Evolutionary conservation across 2,888 invertebrate genomes (phyloP).

Genomic region (Gymnosoma rotundatum): DNA sequence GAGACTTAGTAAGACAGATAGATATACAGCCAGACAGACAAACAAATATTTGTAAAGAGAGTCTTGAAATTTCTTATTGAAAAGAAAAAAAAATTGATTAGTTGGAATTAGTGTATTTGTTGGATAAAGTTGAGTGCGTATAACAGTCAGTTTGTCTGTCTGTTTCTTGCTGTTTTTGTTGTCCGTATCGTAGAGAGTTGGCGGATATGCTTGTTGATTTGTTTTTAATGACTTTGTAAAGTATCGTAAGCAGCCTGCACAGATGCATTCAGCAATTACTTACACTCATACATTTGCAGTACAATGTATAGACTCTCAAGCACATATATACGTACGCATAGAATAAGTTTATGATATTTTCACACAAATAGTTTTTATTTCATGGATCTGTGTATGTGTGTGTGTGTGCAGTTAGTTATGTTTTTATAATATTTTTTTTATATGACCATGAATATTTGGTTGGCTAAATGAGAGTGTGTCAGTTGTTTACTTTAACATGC

Average conservation of each 20-base stretch:
- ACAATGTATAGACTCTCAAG: constrained; percentile 1
- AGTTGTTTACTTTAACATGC: not conserved
- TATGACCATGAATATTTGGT: constrained; percentile 61
- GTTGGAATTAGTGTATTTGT: constrained; percentile 33
- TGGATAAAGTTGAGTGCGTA: constrained; percentile 46
- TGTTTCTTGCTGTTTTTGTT: constrained; percentile 3
- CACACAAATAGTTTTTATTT: constrained; percentile 32
- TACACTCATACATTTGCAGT: not conserved
- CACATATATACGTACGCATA: not conserved
- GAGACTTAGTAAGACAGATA: not conserved
- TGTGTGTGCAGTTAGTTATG: constrained; percentile 28
- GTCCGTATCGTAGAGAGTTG: constrained; percentile 55
- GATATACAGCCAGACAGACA: constrained; percentile 23
- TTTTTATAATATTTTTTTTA: constrained; percentile 20
- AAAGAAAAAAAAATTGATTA: constrained; percentile 10
- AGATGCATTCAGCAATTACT: constrained; percentile 40
- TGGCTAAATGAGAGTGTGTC: not conserved
- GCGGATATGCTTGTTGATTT: constrained; percentile 68
- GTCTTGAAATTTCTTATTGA: constrained; percentile 17
- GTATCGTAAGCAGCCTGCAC: constrained; percentile 31
- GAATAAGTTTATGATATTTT: constrained; percentile 22
- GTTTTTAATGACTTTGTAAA: constrained; percentile 47
- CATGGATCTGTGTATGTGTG: not conserved
- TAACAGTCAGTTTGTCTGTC: not conserved
- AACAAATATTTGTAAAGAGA: constrained; percentile 35